Conservation (phyloP, 2,113 vertebrate genomes). For the Myodes glareolus region DNA sequence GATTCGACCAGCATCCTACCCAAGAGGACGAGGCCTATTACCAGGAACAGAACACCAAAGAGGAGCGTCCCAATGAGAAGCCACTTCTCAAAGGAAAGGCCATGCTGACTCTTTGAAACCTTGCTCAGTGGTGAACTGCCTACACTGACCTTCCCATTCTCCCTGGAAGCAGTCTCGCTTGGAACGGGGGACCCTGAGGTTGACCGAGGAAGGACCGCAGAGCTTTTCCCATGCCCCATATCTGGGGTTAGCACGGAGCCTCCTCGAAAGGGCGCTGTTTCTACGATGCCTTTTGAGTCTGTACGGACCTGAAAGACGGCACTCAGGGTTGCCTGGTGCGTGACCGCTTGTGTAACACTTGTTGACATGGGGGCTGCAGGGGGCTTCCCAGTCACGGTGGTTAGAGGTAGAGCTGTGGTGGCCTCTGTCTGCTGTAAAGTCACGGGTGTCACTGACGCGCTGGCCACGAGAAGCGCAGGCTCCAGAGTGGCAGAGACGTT, state of each 20-base stretch:
- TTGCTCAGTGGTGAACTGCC: not conserved
- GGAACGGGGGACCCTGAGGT: fast-evolving
- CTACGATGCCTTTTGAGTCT: not conserved
- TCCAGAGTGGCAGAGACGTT: fast-evolving
- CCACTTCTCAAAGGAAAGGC: constrained; percentile 76
- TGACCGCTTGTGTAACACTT: fast-evolving
- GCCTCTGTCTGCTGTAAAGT: not conserved
- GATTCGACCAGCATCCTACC: constrained; percentile 81
- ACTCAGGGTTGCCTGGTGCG: fast-evolving
- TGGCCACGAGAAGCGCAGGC: not conserved
- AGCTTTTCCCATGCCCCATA: fast-evolving
- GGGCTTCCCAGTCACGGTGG: not conserved
- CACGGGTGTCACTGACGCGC: fast-evolving
- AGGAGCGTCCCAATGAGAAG: constrained; percentile 84
- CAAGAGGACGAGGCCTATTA: constrained; percentile 79
- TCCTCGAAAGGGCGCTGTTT: not conserved
- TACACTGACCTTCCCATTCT: not conserved
- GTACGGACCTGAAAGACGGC: not conserved
- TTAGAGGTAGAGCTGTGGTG: not conserved
- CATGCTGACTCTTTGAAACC: not conserved
- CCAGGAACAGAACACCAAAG: constrained; percentile 85
- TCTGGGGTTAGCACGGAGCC: not conserved
- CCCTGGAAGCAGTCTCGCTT: not conserved
- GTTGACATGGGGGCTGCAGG: not conserved
- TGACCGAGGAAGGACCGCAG: fast-evolving